Evolutionary conservation across 1,140 invertebrate genomes (phyloP).

Genomic region (Dysdera silvatica): DNA sequence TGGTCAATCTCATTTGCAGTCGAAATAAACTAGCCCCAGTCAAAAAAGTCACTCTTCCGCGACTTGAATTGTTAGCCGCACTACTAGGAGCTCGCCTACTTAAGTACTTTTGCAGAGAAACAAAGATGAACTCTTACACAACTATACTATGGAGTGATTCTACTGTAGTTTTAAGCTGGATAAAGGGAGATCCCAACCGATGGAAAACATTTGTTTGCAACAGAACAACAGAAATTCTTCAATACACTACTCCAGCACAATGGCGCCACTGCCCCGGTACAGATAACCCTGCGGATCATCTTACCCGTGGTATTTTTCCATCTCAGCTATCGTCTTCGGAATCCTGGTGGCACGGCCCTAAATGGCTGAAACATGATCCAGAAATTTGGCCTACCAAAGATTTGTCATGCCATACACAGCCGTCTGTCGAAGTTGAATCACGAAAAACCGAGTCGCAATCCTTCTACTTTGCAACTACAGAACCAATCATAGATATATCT

Average conservation of each 20-base stretch:
- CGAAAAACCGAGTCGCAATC: neutral
- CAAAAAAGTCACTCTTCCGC: too few species aligned
- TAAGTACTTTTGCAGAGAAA: too few species aligned
- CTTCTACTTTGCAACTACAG: neutral
- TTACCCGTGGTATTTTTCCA: neutral
- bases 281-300: slow-evolving; percentile 12
- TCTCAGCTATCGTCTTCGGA: neutral
- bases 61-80: too few species aligned
- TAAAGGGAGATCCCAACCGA: neutral
- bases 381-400: neutral
- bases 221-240: slow-evolving; percentile 15
- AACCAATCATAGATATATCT: neutral
- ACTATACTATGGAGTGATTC: slow-evolving; percentile 15
- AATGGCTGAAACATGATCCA: neutral
- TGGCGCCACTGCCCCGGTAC: slow-evolving; percentile 9
- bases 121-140: neutral
- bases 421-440: neutral
- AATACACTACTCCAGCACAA: neutral
- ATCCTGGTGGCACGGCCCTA: neutral
- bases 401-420: too few species aligned
- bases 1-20: too few species aligned
- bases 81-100: too few species aligned
- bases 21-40: too few species aligned
- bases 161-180: slow-evolving; percentile 2
- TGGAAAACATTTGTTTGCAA: slow-evolving; percentile 28